Percentiles rank a stretch among this genome's conserved stretches.
phyloP scores from a whole-genome alignment of 2,113 vertebrate genomes.

The Aythya baeri region DNA sequence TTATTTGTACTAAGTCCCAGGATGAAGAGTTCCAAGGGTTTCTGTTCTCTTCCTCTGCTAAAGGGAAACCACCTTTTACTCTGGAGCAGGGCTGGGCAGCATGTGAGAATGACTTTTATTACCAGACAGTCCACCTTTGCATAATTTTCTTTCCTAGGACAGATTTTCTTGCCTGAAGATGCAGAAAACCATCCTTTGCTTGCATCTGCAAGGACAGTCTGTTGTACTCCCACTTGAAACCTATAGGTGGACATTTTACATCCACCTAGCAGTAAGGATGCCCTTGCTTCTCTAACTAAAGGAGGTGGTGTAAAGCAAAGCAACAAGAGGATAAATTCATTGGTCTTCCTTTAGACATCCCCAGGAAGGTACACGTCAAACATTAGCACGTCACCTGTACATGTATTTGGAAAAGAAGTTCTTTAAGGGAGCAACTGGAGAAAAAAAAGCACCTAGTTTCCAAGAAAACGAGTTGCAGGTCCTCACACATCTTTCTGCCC shows the following conservation, averaged over 20 bases:
- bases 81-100: background rate
- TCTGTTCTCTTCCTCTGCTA: background rate
- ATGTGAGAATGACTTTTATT: background rate
- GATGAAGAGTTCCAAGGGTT: too few species aligned
- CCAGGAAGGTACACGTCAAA: too few species aligned
- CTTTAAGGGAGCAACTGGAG: background rate
- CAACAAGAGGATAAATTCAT: too few species aligned
- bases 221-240: too few species aligned
- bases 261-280: too few species aligned
- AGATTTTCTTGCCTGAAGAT: background rate
- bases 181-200: background rate
- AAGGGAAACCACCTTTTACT: background rate
- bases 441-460: background rate
- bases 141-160: background rate
- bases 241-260: background rate
- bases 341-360: too few species aligned
- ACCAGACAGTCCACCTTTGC: background rate
- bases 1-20: too few species aligned
- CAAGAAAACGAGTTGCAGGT: background rate
- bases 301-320: too few species aligned
- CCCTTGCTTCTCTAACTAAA: too few species aligned
- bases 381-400: too few species aligned
- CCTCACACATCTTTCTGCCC: background rate
- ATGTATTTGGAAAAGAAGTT: background rate
- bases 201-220: background rate